phyloP scores from a whole-genome alignment of 2,888 invertebrate species.

The Hydriomena furcata region DNA sequence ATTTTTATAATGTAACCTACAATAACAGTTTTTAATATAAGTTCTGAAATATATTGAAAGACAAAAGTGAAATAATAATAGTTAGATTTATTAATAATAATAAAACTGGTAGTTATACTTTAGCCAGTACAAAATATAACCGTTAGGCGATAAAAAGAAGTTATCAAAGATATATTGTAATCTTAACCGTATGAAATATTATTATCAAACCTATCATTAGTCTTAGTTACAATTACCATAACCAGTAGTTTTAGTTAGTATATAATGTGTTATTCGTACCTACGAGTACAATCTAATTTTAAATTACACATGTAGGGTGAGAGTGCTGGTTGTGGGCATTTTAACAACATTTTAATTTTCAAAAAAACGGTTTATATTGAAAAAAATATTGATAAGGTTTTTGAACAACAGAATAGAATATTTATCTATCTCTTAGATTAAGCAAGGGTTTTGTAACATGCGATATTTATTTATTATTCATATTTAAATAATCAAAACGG shows the following conservation, averaged over 20 bases:
- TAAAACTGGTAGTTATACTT: conserved; percentile 25
- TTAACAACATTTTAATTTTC: too few relatives aligned
- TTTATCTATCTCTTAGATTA: too few relatives aligned
- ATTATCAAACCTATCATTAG: conserved; percentile 11
- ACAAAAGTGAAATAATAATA: conserved; percentile 78
- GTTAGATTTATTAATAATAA: conserved; percentile 40
- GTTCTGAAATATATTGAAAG: conserved; percentile 65
- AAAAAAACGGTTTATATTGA: too few relatives aligned
- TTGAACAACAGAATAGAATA: too few relatives aligned
- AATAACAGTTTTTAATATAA: conserved; percentile 30
- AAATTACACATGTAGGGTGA: too few relatives aligned
- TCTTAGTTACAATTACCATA: background rate
- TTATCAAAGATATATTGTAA: conserved; percentile 5
- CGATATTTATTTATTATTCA: too few relatives aligned
- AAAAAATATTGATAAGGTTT: too few relatives aligned
- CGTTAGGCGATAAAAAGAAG: background rate
- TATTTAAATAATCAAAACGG: too few relatives aligned
- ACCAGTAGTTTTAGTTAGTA: background rate
- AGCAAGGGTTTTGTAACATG: too few relatives aligned
- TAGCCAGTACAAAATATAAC: conserved; percentile 13
- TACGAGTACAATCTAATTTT: too few relatives aligned
- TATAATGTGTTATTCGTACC: too few relatives aligned
- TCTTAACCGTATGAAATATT: conserved; percentile 4
- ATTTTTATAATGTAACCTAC: conserved; percentile 6
- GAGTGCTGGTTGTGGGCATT: too few relatives aligned